Evolutionary conservation across 1,140 invertebrate genomes (phyloP).

Genomic region (Solenopsis fugax): DNA sequence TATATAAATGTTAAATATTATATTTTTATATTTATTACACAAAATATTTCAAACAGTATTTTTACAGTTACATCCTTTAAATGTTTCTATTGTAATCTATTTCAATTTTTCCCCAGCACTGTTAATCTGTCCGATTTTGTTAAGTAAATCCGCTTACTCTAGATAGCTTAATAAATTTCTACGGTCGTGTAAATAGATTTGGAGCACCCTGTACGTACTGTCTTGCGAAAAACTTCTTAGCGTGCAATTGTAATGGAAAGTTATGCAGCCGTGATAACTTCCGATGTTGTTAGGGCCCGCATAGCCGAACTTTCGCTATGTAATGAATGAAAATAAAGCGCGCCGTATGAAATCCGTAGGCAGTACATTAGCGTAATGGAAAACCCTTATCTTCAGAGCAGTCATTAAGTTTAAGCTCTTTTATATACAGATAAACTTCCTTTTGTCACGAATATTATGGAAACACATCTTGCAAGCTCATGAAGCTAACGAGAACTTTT

Average conservation of each 20-base stretch:
- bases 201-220: background rate
- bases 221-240: constrained; percentile 35
- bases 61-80: no score
- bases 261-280: constrained; percentile 53
- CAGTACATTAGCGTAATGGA: constrained; percentile 55
- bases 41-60: no score
- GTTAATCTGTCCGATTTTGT: background rate
- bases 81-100: no score
- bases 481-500: constrained; percentile 54
- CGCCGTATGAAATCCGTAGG: constrained; percentile 56
- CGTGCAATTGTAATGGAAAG: constrained; percentile 40
- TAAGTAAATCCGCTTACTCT: background rate
- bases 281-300: constrained; percentile 34
- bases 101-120: background rate
- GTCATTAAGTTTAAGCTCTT: constrained; percentile 56
- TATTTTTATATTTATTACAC: no score
- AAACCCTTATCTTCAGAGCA: constrained; percentile 56
- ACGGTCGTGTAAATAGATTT: background rate
- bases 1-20: no score
- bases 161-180: background rate
- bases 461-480: constrained; percentile 49
- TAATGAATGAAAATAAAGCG: constrained; percentile 60
- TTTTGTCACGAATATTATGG: constrained; percentile 62
- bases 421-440: constrained; percentile 54
- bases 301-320: constrained; percentile 39